Percentiles rank a stretch among this genome's conserved stretches.
These are phyloP conservation scores for Colinus virginianus DNA, from an alignment of 2,113 vertebrate genomes.

Conservation along the genomic window DNA sequence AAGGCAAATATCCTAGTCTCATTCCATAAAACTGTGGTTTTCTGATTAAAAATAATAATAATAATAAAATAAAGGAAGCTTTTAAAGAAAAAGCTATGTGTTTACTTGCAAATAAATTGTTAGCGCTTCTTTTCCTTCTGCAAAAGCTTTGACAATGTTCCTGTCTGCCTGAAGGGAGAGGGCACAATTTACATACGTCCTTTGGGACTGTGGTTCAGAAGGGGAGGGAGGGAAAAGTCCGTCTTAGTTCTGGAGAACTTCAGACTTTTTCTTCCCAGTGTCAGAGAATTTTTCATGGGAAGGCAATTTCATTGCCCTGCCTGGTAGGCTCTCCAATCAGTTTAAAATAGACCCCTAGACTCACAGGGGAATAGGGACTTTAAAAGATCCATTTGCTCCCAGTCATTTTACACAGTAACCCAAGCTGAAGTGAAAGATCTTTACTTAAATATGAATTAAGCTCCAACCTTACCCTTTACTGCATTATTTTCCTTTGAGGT, in stretches of 20 bases:
- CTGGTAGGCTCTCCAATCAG: neutral
- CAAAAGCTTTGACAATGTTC: neutral
- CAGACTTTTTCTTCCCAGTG: neutral
- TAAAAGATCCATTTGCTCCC: conserved; percentile 55
- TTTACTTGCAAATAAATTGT: neutral
- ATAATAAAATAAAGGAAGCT: no score
- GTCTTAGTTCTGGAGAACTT: neutral
- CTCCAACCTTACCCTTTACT: conserved; percentile 30
- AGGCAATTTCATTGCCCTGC: conserved; percentile 21
- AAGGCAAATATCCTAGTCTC: neutral
- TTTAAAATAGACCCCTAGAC: neutral
- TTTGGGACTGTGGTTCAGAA: neutral
- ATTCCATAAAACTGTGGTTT: neutral
- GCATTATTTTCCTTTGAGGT: conserved; percentile 47
- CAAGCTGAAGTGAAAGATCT: conserved; percentile 45
- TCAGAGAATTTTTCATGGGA: conserved; percentile 6
- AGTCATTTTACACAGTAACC: conserved; percentile 30
- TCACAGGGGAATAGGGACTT: neutral
- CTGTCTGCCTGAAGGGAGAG: neutral
- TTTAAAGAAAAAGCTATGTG: neutral
- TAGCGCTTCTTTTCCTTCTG: neutral
- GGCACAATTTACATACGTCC: rapidly evolving
- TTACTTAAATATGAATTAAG: conserved; percentile 67
- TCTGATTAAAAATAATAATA: neutral
- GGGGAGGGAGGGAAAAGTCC: neutral